Base-by-base conservation (phyloP, 2,888 invertebrate species). In the Callinectes sapidus region DNA sequence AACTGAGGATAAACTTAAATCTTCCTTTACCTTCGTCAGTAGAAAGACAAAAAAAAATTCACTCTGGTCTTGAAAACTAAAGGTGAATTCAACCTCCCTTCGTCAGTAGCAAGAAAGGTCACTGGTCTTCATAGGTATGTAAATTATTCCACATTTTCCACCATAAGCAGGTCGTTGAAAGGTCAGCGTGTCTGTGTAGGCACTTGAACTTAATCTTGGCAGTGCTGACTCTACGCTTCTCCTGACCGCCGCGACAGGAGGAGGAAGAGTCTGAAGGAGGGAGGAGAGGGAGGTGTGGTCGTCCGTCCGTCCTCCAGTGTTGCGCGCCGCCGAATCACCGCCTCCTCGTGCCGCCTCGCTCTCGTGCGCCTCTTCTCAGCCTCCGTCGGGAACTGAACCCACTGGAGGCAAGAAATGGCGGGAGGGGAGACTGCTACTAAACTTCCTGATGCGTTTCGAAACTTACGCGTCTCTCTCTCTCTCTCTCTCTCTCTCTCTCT, bases 401-500 rank as follows among this genome's bases (percentile, higher is more conserved):
- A 61, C 61, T 23, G 61, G 61, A 61, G 61, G 61, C 61, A 61
- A 61, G 61, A 61, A 61, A 61, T 61, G 61, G 61, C 61, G 61
- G 61, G 61, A 61, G 61, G 61, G 61, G 61, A 61, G 61, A 48
- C 48, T 2, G 48, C 48, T 61, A n/a, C 28, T 71, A 71, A 71
- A 28, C 71, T 71, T 71, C 71, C 71, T 71, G 71, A 71, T 71
- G 71, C 71, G 71, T n/a, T 71, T 28, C 71, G 71, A 71, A 71
- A 71, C 28, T 28, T 28, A 13, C 28, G 28, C 71, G n/a, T 28
- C 48, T 71, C 71, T 71, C n/a, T 10, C n/a, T 71, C 71, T n/a
- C n/a, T 71, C 71, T 28, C 71, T n/a, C n/a, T n/a, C 71, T 71
- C n/a, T 71, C n/a, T 28, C n/a, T 71, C 71, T n/a, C n/a, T 28